phyloP scores from a whole-genome alignment of 2,888 invertebrate species.

The Mimachlamys varia region DNA sequence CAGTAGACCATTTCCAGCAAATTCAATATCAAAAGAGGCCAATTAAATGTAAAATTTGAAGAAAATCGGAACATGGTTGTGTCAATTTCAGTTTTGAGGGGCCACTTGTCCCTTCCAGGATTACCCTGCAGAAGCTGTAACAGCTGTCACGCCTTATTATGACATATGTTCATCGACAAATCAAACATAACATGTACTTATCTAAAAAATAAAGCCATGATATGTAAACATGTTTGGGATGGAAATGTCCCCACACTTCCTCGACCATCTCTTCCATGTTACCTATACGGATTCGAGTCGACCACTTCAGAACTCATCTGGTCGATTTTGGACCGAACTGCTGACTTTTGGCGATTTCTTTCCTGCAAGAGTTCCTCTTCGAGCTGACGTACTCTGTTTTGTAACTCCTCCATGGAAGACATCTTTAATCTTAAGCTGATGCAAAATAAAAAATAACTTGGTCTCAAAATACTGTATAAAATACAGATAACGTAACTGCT shows the following conservation, averaged over 20 bases:
- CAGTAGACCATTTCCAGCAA: no score
- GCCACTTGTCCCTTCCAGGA: no score
- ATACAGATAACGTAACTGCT: neutral
- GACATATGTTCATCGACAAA: no score
- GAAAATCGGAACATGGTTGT: no score
- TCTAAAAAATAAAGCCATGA: no score
- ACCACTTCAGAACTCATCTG: conserved; percentile 98
- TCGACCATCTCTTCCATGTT: neutral
- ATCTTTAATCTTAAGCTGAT: conserved; percentile 49
- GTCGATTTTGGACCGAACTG: conserved; percentile 88
- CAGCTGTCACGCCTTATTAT: no score
- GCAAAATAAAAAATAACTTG: neutral
- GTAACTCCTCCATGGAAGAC: conserved; percentile 84
- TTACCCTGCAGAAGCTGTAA: no score
- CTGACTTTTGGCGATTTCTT: conserved; percentile 39
- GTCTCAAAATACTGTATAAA: neutral
- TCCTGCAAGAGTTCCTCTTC: conserved; percentile 81
- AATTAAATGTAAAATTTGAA: no score
- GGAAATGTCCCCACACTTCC: neutral
- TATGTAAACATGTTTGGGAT: neutral
- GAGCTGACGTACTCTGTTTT: conserved; percentile 84
- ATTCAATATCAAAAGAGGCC: no score
- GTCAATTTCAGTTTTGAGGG: no score
- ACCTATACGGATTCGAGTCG: conserved; percentile 99
- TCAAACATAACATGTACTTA: no score